A percentile compares a stretch with the other conserved stretches of the same genome.
Conservation (phyloP, 2,113 vertebrate genomes). For the Mugil cephalus region DNA sequence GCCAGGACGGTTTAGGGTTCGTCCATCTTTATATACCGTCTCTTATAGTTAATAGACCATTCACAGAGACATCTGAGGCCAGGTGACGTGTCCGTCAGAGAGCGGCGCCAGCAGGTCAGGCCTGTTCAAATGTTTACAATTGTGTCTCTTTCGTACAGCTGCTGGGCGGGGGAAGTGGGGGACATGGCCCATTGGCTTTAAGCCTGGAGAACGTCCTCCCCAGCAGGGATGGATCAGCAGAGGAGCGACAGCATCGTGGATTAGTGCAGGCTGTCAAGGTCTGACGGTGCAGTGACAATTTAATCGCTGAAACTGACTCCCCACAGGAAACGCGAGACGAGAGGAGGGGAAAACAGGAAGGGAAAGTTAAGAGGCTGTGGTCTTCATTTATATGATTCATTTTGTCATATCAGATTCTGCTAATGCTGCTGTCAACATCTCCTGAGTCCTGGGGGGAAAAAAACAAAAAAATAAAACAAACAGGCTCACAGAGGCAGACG, state of each 20-base stretch:
- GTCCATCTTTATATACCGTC: too few relatives aligned
- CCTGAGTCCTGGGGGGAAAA: slow-evolving; percentile 30
- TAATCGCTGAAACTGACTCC: slow-evolving; percentile 77
- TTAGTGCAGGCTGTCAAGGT: slow-evolving; percentile 82
- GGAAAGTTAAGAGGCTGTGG: slow-evolving; percentile 63
- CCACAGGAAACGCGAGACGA: slow-evolving; percentile 52
- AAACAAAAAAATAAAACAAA: slow-evolving; percentile 9
- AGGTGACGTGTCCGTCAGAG: slow-evolving; percentile 14
- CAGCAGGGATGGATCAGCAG: slow-evolving; percentile 67
- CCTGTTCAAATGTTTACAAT: slow-evolving; percentile 50
- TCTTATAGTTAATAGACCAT: slow-evolving; percentile 11
- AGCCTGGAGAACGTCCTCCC: slow-evolving; percentile 65
- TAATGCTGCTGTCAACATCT: slow-evolving; percentile 73
- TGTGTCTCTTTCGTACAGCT: slow-evolving; percentile 50
- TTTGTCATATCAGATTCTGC: slow-evolving; percentile 77
- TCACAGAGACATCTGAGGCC: neutral
- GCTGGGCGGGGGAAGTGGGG: slow-evolving; percentile 42
- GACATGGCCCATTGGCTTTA: slow-evolving; percentile 75
- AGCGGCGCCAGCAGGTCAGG: slow-evolving; percentile 56
- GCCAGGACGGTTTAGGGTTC: too few relatives aligned
- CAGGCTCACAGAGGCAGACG: slow-evolving; percentile 40
- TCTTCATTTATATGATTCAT: slow-evolving; percentile 81
- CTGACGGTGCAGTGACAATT: slow-evolving; percentile 81
- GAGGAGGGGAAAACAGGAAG: slow-evolving; percentile 46
- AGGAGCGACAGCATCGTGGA: slow-evolving; percentile 72